Evolutionary conservation across 2,797 vertebrate species (phyloP), one percentile per base, ranked within the genome.

Genomic region (Catamblyrhynchus diadema): DNA sequence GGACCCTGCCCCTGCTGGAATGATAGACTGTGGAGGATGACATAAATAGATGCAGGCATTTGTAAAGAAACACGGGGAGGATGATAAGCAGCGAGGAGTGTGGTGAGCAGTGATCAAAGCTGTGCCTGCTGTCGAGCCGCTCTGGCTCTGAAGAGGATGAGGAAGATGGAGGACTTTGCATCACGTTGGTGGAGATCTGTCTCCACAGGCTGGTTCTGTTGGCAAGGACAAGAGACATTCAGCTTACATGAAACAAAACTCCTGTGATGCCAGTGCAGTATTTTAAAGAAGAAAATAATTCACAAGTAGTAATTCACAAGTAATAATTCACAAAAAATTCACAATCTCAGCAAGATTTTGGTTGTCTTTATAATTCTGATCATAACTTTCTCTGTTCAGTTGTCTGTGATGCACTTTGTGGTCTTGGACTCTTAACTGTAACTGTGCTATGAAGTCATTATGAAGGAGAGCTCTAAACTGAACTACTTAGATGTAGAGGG

Each of bases 1-100:
- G 56, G 25, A 39, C 62, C 0, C 0, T 45, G 5, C 1, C 3
- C 35, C 50, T 39, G 42, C 57, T 59, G 83, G 45, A 19, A 3
- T 5, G 65, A 15, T 2, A 1, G 20, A 1, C 59, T 33, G 30
- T 14, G 25, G 39, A 30, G 80, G 64, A 44, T 10, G 51, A 56
- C 37, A n/a, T 28, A 44, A 72, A 65, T 11, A 85, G 90, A 78
- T 54, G 70, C 51, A 65, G 78, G 32, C 19, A 14, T 54, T 72
- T 8, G 13, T 25, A 10, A 33, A 39, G 66, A 72, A 60, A 41
- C 3, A 1, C 3, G 56, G 27, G 10, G 50, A 71, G 41, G 50
- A 5, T 37, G 73, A 19, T 44, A 28, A 90, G 65, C 66, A 90
- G 61, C 0, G 0, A 86, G 73, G 62, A 65, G 28, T 2, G 30